A percentile compares a stretch with the other conserved stretches of the same genome.
Evolutionary conservation across 2,113 vertebrate genomes (phyloP).

Genomic region (Oreotrochilus melanogaster): DNA sequence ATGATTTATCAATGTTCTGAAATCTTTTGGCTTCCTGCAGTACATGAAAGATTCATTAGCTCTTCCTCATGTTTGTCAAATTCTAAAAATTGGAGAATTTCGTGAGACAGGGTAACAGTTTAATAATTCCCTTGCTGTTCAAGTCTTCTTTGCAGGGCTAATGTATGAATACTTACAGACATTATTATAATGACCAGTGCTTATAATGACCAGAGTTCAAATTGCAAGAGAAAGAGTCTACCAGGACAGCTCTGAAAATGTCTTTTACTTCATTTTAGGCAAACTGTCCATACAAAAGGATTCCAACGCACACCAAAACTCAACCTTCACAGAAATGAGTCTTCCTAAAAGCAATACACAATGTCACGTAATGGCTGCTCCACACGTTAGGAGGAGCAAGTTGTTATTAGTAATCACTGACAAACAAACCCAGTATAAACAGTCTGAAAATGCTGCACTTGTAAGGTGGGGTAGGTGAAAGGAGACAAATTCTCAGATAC

Average conservation of each 20-base stretch:
- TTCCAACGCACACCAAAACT: background rate
- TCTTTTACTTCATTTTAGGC: background rate
- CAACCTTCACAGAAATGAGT: background rate
- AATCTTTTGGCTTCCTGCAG: slow-evolving; percentile 86
- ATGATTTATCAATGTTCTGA: slow-evolving; percentile 88
- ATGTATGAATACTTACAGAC: background rate
- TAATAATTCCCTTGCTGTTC: background rate
- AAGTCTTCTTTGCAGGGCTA: background rate
- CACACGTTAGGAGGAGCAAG: background rate
- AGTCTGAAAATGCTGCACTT: background rate
- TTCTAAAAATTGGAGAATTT: background rate
- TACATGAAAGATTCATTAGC: slow-evolving; percentile 13
- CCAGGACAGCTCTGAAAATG: background rate
- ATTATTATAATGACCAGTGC: background rate
- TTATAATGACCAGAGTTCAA: background rate
- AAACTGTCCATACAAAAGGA: background rate
- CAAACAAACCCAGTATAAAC: background rate
- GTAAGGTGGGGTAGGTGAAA: background rate
- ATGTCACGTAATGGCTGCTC: background rate
- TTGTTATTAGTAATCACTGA: background rate
- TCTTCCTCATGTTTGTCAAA: background rate
- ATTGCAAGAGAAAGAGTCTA: background rate
- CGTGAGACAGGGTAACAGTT: background rate
- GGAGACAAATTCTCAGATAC: background rate
- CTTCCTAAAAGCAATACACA: background rate